phyloP scores from a whole-genome alignment of 2,113 vertebrate species.

The Pollachius pollachius region DNA sequence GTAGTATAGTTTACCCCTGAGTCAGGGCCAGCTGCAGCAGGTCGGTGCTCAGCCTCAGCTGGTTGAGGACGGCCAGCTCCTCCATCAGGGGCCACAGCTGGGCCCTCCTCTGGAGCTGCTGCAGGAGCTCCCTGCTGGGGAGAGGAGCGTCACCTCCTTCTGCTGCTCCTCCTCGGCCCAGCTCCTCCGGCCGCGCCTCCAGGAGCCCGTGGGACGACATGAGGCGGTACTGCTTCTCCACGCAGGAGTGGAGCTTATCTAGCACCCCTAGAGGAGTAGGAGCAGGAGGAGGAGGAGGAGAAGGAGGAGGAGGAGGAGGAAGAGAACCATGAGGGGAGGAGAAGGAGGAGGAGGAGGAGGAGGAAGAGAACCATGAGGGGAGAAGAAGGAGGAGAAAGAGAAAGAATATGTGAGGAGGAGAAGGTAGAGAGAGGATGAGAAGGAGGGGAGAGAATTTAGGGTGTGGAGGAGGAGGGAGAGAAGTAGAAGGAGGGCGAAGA shows the following conservation, averaged over 20 bases:
- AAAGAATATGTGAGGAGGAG: no score
- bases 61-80: conserved; percentile 82
- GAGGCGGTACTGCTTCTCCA: conserved; percentile 76
- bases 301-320: no score
- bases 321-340: no score
- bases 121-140: conserved; percentile 68
- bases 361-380: no score
- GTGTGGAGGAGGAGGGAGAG: background rate
- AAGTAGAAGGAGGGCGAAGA: no score
- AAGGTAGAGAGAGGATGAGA: background rate
- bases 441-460: no score
- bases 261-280: conserved; percentile 54
- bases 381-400: no score
- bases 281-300: no score
- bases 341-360: no score
- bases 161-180: conserved; percentile 51
- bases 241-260: conserved; percentile 74
- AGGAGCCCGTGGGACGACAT: conserved; percentile 78
- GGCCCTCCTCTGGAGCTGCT: conserved; percentile 75
- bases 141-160: conserved; percentile 3
- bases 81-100: conserved; percentile 93
- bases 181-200: conserved; percentile 34
- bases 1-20: conserved; percentile 50
- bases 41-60: conserved; percentile 82
- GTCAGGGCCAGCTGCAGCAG: conserved; percentile 68